Percentiles rank a stretch among this genome's conserved stretches.
Conservation (phyloP, 2,113 vertebrate species). For the Balaeniceps rex region DNA sequence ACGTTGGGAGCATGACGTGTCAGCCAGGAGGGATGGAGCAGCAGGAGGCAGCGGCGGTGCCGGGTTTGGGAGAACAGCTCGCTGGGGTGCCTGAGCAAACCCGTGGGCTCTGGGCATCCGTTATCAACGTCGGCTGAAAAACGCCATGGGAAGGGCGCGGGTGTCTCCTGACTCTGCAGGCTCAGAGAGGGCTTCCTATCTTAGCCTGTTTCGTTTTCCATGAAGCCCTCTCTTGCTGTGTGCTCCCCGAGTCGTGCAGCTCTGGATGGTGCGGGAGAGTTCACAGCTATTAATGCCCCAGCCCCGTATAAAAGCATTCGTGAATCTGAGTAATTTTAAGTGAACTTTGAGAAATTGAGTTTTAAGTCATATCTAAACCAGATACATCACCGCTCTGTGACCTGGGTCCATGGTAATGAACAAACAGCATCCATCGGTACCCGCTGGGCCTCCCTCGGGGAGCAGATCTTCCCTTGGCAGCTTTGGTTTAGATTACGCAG, state of each 20-base stretch:
- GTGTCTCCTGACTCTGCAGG: background rate
- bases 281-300: background rate
- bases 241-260: background rate
- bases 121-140: rapidly evolving
- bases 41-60: background rate
- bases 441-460: background rate
- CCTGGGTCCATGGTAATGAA: background rate
- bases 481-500: background rate
- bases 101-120: background rate
- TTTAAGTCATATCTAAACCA: background rate
- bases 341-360: background rate
- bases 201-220: rapidly evolving
- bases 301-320: rapidly evolving
- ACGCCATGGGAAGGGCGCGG: rapidly evolving
- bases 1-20: rapidly evolving
- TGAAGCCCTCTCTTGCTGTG: background rate
- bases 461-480: background rate
- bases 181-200: background rate
- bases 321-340: background rate
- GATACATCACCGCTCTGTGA: background rate
- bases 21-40: background rate
- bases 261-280: background rate
- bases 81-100: background rate
- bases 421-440: background rate
- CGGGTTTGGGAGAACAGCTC: background rate